Percentiles rank a stretch among this genome's conserved stretches.
Evolutionary conservation across 1,140 invertebrate species (phyloP).

Genomic region (Bombus consobrinus): DNA sequence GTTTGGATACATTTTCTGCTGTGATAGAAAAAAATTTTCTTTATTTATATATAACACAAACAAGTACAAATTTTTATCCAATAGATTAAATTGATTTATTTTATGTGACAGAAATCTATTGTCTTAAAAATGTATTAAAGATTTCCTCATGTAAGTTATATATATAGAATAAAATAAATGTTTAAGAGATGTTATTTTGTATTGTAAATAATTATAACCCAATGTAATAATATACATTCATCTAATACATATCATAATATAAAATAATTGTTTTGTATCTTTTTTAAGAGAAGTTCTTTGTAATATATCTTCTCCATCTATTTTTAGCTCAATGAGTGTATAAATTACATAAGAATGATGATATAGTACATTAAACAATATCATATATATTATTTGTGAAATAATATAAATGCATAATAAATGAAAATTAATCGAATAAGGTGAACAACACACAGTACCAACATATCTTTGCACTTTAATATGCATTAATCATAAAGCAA

Average conservation of each 20-base stretch:
- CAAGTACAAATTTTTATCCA: background rate
- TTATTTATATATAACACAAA: background rate
- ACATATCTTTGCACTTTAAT: background rate
- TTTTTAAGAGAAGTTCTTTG: constrained; percentile 1
- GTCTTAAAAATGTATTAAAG: constrained; percentile 20
- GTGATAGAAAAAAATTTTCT: background rate
- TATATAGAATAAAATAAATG: background rate
- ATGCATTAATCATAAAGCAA: background rate
- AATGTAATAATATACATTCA: background rate
- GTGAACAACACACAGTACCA: background rate
- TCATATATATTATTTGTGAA: background rate
- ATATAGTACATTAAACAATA: background rate
- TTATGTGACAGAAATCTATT: background rate
- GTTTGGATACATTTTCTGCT: background rate
- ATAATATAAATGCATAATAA: constrained; percentile 15
- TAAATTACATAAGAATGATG: background rate
- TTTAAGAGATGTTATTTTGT: background rate
- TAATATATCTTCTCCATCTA: background rate
- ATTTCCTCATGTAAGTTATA: background rate
- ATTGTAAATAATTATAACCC: background rate
- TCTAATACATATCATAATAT: background rate
- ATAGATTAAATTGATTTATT: background rate
- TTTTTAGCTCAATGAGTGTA: background rate
- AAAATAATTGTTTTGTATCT: constrained; percentile 17
- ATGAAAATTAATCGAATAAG: constrained; percentile 18